These are phyloP conservation scores for Mizuhopecten yessoensis DNA, from an alignment of 1,140 invertebrate species.

Conservation along the genomic window DNA sequence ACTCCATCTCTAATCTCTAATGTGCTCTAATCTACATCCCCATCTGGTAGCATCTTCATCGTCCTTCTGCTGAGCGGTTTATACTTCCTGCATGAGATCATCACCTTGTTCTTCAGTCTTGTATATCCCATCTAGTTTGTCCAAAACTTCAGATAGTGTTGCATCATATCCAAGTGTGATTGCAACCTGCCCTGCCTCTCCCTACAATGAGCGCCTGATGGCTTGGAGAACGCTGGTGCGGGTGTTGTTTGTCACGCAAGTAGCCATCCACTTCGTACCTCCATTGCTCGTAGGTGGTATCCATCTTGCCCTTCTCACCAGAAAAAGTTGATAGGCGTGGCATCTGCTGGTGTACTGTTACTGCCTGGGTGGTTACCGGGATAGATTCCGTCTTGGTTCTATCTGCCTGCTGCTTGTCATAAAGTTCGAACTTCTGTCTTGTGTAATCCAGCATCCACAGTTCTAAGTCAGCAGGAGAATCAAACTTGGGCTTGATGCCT, in stretches of 20 bases:
- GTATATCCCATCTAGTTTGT: constrained; percentile 55
- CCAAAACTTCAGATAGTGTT: background rate
- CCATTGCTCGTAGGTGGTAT: constrained; percentile 52
- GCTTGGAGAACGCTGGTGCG: background rate
- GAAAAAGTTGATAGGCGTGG: no score
- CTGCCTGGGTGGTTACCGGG: no score
- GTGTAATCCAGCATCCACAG: no score
- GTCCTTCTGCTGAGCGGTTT: constrained; percentile 49
- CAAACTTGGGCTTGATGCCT: no score
- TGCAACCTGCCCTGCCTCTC: constrained; percentile 45
- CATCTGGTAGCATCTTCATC: constrained; percentile 55
- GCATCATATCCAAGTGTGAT: constrained; percentile 52
- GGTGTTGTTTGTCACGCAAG: background rate
- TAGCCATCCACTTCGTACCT: constrained; percentile 44
- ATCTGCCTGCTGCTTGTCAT: no score
- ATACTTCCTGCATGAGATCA: constrained; percentile 52
- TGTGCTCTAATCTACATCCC: constrained; percentile 49
- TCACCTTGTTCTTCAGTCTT: constrained; percentile 43
- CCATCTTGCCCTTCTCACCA: background rate
- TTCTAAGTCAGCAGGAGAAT: no score
- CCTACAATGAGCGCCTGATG: constrained; percentile 52
- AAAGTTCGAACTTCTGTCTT: no score
- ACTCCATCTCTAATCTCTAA: background rate
- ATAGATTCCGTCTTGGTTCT: no score
- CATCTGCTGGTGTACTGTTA: no score